phyloP scores from a whole-genome alignment of 1,140 invertebrate species.

The Drepana arcuata region DNA sequence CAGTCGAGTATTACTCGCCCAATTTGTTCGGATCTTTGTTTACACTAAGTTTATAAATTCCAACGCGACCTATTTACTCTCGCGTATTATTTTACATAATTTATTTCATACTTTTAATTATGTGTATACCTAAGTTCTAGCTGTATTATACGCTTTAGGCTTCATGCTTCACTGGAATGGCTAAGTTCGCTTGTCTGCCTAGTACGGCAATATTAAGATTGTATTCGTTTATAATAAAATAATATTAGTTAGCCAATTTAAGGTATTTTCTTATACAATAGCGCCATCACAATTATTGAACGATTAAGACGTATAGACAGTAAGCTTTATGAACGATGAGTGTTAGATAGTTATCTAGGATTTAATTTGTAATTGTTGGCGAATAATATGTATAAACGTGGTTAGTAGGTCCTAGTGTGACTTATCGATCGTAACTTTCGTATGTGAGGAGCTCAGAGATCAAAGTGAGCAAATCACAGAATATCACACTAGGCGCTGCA shows the following conservation, averaged over 20 bases:
- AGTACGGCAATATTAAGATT: slow-evolving; percentile 46
- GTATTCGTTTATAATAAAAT: slow-evolving; percentile 45
- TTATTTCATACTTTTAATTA: slow-evolving; percentile 45
- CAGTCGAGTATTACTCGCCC: slow-evolving; percentile 20
- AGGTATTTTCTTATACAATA: slow-evolving; percentile 41
- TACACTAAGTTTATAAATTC: slow-evolving; percentile 23
- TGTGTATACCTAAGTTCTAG: slow-evolving; percentile 40
- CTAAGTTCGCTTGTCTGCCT: slow-evolving; percentile 39
- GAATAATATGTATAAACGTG: too few relatives aligned
- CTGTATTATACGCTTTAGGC: slow-evolving; percentile 56
- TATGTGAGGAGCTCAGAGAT: too few relatives aligned
- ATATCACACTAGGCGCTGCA: not conserved
- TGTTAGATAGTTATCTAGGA: slow-evolving; percentile 40
- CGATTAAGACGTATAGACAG: slow-evolving; percentile 36
- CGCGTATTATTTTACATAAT: slow-evolving; percentile 53
- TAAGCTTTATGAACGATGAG: slow-evolving; percentile 44
- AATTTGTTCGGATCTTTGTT: slow-evolving; percentile 23
- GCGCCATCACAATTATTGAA: slow-evolving; percentile 57
- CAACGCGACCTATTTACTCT: slow-evolving; percentile 39
- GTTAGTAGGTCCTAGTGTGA: too few relatives aligned
- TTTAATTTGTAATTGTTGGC: slow-evolving; percentile 50
- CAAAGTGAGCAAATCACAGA: too few relatives aligned
- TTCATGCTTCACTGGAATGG: slow-evolving; percentile 46
- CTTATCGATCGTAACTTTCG: too few relatives aligned
- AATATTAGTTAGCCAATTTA: slow-evolving; percentile 62